Percentiles rank a stretch among this genome's conserved stretches.
Conservation (phyloP, 2,888 invertebrate genomes). For the Thysanoteuthis rhombus region DNA sequence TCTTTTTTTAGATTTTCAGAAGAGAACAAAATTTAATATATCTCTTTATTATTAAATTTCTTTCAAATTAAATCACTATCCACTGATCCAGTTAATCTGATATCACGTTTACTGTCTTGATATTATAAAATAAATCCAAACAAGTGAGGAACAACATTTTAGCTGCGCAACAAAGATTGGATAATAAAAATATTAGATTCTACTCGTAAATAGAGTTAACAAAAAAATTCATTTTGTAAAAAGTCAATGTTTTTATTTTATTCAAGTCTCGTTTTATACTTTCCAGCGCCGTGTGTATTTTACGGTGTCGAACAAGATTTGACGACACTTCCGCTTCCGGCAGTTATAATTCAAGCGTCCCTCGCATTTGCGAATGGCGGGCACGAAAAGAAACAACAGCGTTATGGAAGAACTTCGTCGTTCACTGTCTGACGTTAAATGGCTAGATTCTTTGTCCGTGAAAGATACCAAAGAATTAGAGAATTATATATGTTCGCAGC, state of each 20-base stretch:
- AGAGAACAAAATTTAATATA: too few species aligned
- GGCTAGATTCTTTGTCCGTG: slow-evolving; percentile 14
- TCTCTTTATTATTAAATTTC: too few species aligned
- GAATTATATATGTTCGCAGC: slow-evolving; percentile 22
- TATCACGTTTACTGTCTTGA: too few species aligned
- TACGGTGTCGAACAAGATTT: neutral
- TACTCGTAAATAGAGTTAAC: too few species aligned
- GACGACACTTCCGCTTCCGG: slow-evolving; percentile 22
- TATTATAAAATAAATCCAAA: too few species aligned
- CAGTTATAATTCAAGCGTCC: neutral
- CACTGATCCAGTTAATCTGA: too few species aligned
- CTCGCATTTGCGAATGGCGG: neutral
- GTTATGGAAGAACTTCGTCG: slow-evolving; percentile 22
- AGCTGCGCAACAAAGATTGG: too few species aligned
- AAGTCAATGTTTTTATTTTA: neutral
- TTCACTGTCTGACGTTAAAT: slow-evolving; percentile 17
- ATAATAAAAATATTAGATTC: too few species aligned
- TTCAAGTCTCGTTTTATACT: too few species aligned
- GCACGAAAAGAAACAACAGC: neutral
- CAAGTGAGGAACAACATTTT: too few species aligned
- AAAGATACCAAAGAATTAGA: neutral
- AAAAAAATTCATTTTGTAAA: neutral
- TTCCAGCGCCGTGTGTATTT: neutral
- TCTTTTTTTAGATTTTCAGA: too few species aligned
- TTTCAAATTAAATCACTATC: too few species aligned